phyloP scores from a whole-genome alignment of 2,888 invertebrate genomes.

The Leuctra nigra region DNA sequence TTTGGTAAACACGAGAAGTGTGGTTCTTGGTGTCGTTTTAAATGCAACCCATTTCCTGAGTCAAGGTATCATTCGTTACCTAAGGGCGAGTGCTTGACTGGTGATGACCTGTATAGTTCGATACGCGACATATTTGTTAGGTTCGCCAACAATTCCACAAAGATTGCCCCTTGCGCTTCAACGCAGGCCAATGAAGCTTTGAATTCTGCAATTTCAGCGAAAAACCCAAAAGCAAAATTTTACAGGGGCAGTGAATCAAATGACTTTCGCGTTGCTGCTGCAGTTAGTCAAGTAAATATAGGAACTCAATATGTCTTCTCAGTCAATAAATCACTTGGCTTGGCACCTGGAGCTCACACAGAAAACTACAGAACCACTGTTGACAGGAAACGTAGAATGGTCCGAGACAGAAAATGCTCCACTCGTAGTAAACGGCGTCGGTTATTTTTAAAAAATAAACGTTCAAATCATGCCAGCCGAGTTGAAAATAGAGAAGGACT shows the following conservation, averaged over 20 bases:
- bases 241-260: conserved; percentile 3
- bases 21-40: background rate
- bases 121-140: background rate
- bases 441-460: background rate
- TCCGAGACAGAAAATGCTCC: background rate
- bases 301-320: background rate
- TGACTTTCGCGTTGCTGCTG: background rate
- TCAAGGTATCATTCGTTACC: background rate
- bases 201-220: background rate
- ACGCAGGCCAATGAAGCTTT: background rate
- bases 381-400: background rate
- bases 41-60: background rate
- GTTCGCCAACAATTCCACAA: background rate
- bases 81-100: background rate
- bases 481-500: background rate
- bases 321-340: background rate
- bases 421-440: background rate
- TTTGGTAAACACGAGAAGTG: background rate
- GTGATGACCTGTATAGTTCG: background rate
- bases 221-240: conserved; percentile 8
- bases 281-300: background rate
- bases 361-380: background rate
- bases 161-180: conserved; percentile 6
- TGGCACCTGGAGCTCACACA: background rate
- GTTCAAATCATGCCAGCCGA: background rate